Percentiles rank a stretch among this genome's conserved stretches.
Conservation (phyloP, 2,888 invertebrate species). For the Cyrtodaria siliqua region DNA sequence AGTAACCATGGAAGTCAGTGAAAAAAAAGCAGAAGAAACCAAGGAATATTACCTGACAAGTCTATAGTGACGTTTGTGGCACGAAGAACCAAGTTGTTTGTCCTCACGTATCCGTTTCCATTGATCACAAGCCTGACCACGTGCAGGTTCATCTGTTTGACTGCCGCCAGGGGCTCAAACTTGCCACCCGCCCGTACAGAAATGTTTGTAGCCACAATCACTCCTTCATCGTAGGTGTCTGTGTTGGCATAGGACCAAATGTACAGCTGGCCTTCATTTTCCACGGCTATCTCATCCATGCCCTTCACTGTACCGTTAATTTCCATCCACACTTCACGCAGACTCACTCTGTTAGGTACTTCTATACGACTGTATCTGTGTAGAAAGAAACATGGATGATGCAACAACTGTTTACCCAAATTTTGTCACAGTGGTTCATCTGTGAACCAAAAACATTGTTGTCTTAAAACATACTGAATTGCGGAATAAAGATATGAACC, state of each 20-base stretch:
- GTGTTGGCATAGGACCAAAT: conserved; percentile 76
- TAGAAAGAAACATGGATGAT: not conserved
- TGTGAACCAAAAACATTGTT: too few relatives aligned
- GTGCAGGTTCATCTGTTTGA: conserved; percentile 52
- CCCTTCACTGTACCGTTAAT: conserved; percentile 73
- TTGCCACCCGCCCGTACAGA: conserved; percentile 75
- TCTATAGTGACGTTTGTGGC: conserved; percentile 76
- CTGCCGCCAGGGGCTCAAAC: conserved; percentile 70
- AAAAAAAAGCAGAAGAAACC: too few relatives aligned
- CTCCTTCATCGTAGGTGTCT: conserved; percentile 60
- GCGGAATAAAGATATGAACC: too few relatives aligned
- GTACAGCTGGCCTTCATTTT: conserved; percentile 72
- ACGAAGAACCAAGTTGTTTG: conserved; percentile 67
- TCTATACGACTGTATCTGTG: conserved; percentile 64
- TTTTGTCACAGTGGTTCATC: too few relatives aligned
- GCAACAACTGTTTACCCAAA: too few relatives aligned
- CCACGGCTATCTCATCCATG: conserved; percentile 69
- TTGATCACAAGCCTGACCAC: conserved; percentile 68
- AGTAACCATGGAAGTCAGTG: too few relatives aligned
- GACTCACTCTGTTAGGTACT: conserved; percentile 64
- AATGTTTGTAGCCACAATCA: conserved; percentile 65
- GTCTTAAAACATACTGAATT: too few relatives aligned
- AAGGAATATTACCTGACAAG: conserved; percentile 74
- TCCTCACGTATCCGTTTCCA: conserved; percentile 74
- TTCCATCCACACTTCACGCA: conserved; percentile 76